These are phyloP conservation scores for Artemia franciscana DNA, from an alignment of 1,140 invertebrate species.

Conservation along the genomic window DNA sequence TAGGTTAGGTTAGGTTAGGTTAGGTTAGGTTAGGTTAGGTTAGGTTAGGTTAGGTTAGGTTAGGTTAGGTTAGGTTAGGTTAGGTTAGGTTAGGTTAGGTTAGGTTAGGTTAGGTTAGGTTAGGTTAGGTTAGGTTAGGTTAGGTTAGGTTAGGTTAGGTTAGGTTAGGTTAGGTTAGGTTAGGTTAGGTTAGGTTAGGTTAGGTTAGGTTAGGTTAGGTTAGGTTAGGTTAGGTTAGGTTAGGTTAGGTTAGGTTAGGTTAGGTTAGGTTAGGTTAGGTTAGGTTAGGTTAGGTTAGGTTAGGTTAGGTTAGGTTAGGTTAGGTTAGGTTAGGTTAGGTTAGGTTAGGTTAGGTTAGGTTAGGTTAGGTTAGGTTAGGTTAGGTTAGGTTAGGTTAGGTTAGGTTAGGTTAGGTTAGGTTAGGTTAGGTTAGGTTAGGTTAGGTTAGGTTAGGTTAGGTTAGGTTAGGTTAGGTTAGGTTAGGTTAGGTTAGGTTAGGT, in stretches of 20 bases:
- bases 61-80: too few relatives aligned
- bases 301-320: slow-evolving; percentile 7
- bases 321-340: slow-evolving; percentile 10
- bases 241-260: slow-evolving; percentile 18
- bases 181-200: slow-evolving; percentile 13
- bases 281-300: slow-evolving; percentile 12
- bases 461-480: slow-evolving; percentile 8
- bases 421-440: neutral
- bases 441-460: neutral
- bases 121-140: too few relatives aligned
- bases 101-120: too few relatives aligned
- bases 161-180: slow-evolving; percentile 12
- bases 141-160: too few relatives aligned
- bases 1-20: too few relatives aligned
- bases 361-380: slow-evolving; percentile 8
- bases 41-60: too few relatives aligned
- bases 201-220: slow-evolving; percentile 14
- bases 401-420: slow-evolving; percentile 1
- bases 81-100: too few relatives aligned
- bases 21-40: too few relatives aligned
- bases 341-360: slow-evolving; percentile 5
- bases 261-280: slow-evolving; percentile 17
- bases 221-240: slow-evolving; percentile 16
- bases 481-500: slow-evolving; percentile 9
- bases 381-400: slow-evolving; percentile 5